These are phyloP conservation scores for Phortica magna DNA, from an alignment of 2,888 invertebrate genomes.

Conservation along the genomic window DNA sequence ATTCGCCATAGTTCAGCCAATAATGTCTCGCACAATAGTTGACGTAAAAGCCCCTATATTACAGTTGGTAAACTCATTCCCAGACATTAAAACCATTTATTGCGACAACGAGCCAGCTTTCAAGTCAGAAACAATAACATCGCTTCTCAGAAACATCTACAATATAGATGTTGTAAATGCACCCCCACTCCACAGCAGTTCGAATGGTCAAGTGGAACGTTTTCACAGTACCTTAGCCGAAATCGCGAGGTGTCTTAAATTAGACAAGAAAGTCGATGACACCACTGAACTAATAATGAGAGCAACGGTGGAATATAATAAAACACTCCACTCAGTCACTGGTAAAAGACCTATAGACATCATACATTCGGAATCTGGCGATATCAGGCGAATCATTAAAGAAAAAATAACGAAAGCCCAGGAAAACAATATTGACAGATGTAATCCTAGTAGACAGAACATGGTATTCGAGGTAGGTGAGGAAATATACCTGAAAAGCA, in stretches of 20 bases:
- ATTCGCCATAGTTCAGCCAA: slow-evolving; percentile 43
- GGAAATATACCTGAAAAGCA: background rate
- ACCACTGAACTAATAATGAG: background rate
- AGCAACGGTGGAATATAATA: background rate
- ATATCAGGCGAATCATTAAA: too few relatives aligned
- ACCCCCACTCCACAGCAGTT: slow-evolving; percentile 21
- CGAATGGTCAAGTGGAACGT: slow-evolving; percentile 32
- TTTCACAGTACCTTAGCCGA: slow-evolving; percentile 28
- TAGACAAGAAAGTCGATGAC: slow-evolving; percentile 28
- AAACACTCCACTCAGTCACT: slow-evolving; percentile 23
- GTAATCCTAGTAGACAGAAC: background rate
- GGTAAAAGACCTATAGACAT: slow-evolving; percentile 11
- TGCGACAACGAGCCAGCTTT: slow-evolving; percentile 40
- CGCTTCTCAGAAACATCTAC: background rate
- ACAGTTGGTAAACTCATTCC: slow-evolving; percentile 40
- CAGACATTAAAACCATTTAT: slow-evolving; percentile 40
- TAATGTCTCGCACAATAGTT: slow-evolving; percentile 39
- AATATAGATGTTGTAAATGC: slow-evolving; percentile 30
- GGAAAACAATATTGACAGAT: background rate
- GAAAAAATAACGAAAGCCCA: slow-evolving; percentile 23
- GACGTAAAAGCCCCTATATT: slow-evolving; percentile 40
- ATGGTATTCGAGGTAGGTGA: background rate
- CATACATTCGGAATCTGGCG: too few relatives aligned
- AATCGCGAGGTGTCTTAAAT: slow-evolving; percentile 21
- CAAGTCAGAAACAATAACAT: slow-evolving; percentile 7